These are phyloP conservation scores for Drosophila fuyamai DNA, from an alignment of 1,140 invertebrate species.

Conservation along the genomic window DNA sequence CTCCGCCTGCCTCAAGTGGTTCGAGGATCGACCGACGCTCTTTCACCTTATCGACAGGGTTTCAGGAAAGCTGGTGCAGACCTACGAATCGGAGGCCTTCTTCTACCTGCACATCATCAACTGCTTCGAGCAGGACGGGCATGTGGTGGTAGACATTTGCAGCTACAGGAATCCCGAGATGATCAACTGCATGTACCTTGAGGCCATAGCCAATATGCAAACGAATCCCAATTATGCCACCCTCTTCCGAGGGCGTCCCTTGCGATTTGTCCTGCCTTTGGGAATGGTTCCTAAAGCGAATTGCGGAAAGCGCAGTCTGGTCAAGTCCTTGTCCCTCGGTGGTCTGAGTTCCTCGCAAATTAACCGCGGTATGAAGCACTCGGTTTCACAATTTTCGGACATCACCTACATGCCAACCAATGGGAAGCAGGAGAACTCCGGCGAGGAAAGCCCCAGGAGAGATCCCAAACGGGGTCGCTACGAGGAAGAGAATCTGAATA, in stretches of 20 bases:
- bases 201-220: conserved; percentile 92
- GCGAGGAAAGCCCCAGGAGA: conserved; percentile 4
- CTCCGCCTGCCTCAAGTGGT: conserved; percentile 89
- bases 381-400: conserved; percentile 70
- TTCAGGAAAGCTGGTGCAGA: conserved; percentile 87
- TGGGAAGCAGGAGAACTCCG: conserved; percentile 21
- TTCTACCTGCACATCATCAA: conserved; percentile 97
- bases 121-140: conserved; percentile 91
- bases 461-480: conserved; percentile 31
- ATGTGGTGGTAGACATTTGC: conserved; percentile 92
- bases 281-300: conserved; percentile 13
- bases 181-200: conserved; percentile 94
- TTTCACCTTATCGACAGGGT: conserved; percentile 90
- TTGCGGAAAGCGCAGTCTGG: conserved; percentile 32
- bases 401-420: conserved; percentile 72
- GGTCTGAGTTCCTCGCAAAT: conserved; percentile 44
- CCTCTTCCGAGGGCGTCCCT: conserved; percentile 91
- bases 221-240: conserved; percentile 91
- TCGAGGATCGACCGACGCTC: conserved; percentile 90
- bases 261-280: conserved; percentile 89
- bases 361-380: conserved; percentile 59
- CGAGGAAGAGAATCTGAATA: conserved; percentile 52
- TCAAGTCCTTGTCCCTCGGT: conserved; percentile 71
- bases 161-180: conserved; percentile 92
- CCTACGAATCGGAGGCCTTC: conserved; percentile 90